Evolutionary conservation across 2,797 vertebrate species (phyloP), one percentile per base, ranked within the genome.

Genomic region (Danionella dracula): DNA sequence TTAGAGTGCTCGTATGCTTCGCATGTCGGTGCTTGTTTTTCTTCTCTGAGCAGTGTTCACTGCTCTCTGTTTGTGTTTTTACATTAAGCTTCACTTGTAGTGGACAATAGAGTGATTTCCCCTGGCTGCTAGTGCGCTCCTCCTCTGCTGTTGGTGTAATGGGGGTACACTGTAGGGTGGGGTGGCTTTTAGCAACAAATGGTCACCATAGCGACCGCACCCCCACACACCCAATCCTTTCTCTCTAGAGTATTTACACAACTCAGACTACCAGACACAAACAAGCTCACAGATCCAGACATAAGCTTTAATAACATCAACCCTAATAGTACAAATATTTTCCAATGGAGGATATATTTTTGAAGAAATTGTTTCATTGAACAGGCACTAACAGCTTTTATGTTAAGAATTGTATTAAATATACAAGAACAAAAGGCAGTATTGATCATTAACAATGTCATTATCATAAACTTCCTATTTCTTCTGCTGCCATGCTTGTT

Each of bases 221-320:
- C 54, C 63, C 44, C 64, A 29, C 64, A 40, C 62, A 17, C n/a
- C n/a, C 42, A 23, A 41, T 57, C 35, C 42, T 12, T 37, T 67
- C 29, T 76, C 70, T 61, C 74, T 34, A 48, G 63, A 58, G 70
- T 50, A 32, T 75, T 45, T 17, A 54, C 49, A 49, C 41, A 51
- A 34, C 50, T 12, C 15, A 45, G 66, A 23, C 57, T 53, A 40
- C 31, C 17, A 48, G 27, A 38, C 57, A n/a, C 58, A 34, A 21
- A 16, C 20, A 17, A 8, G 17, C 23, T 15, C 51, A n/a, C 21
- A 11, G n/a, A n/a, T n/a, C n/a, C n/a, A n/a, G 56, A 46, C 21
- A 38, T 9, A 48, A 40, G 41, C 56, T 32, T 45, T 1, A n/a
- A 21, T n/a, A 45, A 31, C 15, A 20, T 2, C 4, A 1, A 44